Evolutionary conservation across 37 sponge, comb jelly and placozoan species (phyloP), one percentile per base, ranked within the genome.

Genomic region (Petrosia ficiformis): DNA sequence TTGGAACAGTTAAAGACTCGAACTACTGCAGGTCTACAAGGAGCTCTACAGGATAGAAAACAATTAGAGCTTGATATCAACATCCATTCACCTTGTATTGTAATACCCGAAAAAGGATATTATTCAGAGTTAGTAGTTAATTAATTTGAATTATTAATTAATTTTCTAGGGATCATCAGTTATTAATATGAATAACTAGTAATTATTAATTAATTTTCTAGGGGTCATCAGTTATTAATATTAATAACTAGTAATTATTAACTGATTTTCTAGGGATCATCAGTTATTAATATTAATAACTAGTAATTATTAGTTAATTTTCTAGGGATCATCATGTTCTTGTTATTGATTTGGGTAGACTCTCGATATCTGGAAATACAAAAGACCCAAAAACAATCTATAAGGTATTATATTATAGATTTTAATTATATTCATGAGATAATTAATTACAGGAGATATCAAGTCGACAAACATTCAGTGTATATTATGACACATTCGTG

Each of bases 81-180:
- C 0, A 75, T 81, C n/a, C 86, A 85, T 35, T 90, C 90, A 33
- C 90, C 90, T 0, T 90, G 67, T 74, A 75, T 90, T 34, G 56
- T 90, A 14, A 39, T 90, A 22, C 86, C 90, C 34, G 81, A 84
- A 63, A 52, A 54, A 29, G 90, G 90, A 0, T 26, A 16, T 26
- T 75, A 63, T 34, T 60, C 64, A 24, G 28, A 2, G 78, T 77
- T 16, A 48, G 78, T n/a, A n/a, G n/a, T n/a, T n/a, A n/a, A n/a
- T n/a, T n/a, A n/a, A n/a, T n/a, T n/a, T n/a, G n/a, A n/a, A n/a
- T n/a, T n/a, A n/a, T n/a, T n/a, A n/a, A n/a, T n/a, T n/a, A n/a
- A n/a, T n/a, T n/a, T n/a, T n/a, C n/a, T n/a, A n/a, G n/a, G n/a
- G n/a, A n/a, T n/a, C n/a, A n/a, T n/a, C n/a, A n/a, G n/a, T n/a